A percentile compares a stretch with the other conserved stretches of the same genome.
Conservation (phyloP, 2,888 invertebrate species). For the Drosophila barbarae region DNA sequence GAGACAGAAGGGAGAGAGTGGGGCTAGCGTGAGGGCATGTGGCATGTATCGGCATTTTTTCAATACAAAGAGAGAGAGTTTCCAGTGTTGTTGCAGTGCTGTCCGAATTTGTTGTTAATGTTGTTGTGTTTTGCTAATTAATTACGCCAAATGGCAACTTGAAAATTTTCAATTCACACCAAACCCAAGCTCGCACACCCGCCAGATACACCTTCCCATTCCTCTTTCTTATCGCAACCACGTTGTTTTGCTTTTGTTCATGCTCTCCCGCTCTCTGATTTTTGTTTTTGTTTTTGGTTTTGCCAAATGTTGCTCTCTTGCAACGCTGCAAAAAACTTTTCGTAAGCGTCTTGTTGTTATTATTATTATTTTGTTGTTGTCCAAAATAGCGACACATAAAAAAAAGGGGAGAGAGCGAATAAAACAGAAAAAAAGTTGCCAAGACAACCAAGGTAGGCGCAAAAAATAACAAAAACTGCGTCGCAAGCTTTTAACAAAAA, state of each 20-base stretch:
- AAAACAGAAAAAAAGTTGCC: conserved; percentile 66
- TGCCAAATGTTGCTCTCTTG: conserved; percentile 25
- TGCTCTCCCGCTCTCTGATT: conserved; percentile 12
- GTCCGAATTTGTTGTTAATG: conserved; percentile 15
- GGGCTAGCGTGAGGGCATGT: not conserved
- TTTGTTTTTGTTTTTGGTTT: not conserved
- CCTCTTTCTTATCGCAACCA: conserved; percentile 32
- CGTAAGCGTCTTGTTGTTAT: conserved; percentile 33
- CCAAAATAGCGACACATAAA: conserved; percentile 14
- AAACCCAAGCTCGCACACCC: not conserved
- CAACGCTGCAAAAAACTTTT: conserved; percentile 47
- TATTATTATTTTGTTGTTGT: conserved; percentile 30
- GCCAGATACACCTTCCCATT: conserved; percentile 1
- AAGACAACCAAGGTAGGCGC: conserved; percentile 68
- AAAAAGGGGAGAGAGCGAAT: conserved; percentile 17
- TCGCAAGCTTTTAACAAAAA: conserved; percentile 56
- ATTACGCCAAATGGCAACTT: conserved; percentile 47
- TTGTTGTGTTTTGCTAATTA: conserved; percentile 57
- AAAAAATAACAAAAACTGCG: conserved; percentile 57
- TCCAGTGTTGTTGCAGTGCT: conserved; percentile 24
- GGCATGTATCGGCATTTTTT: conserved; percentile 34
- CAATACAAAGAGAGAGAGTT: conserved; percentile 6
- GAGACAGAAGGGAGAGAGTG: not conserved
- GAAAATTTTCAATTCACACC: conserved; percentile 6
- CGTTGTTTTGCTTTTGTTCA: conserved; percentile 14